These are phyloP conservation scores for Epizoanthus ramosus DNA, from an alignment of 92 coral and sea anemone genomes.

Conservation along the genomic window DNA sequence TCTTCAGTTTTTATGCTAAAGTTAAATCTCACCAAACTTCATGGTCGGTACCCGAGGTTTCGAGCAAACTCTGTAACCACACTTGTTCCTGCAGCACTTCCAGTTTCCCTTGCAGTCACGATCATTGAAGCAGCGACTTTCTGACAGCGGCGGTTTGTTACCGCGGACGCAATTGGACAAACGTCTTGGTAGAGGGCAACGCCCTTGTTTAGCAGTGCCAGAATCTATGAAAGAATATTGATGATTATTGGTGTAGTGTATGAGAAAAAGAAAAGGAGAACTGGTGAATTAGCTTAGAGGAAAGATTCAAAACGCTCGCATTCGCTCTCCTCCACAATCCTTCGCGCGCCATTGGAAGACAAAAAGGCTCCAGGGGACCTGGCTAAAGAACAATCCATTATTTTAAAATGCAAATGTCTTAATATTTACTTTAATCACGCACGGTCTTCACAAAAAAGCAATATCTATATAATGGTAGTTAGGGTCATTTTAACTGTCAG, in stretches of 20 bases:
- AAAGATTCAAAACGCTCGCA: not conserved
- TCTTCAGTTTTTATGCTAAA: too few species aligned
- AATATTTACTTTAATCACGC: too few species aligned
- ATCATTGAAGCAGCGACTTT: constrained; percentile 3
- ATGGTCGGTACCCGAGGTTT: not conserved
- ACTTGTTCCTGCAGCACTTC: constrained; percentile 11
- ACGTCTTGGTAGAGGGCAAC: not conserved
- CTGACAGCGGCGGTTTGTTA: not conserved
- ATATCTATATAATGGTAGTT: too few species aligned
- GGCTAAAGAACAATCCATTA: too few species aligned
- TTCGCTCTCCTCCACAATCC: too few species aligned
- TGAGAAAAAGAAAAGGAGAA: too few species aligned
- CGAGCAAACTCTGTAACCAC: not conserved
- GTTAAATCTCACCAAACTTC: not conserved
- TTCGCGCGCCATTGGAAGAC: too few species aligned
- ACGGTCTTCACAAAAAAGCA: too few species aligned
- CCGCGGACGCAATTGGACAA: not conserved
- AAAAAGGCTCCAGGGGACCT: too few species aligned
- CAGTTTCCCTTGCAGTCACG: not conserved
- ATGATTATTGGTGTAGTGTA: not conserved
- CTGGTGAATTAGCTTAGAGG: not conserved
- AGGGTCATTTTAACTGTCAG: too few species aligned
- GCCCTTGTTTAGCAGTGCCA: constrained; percentile 15
- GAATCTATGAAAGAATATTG: not conserved
- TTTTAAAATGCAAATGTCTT: too few species aligned